These are phyloP conservation scores for Carettochelys insculpta DNA, from an alignment of 2,113 vertebrate species.

Conservation along the genomic window DNA sequence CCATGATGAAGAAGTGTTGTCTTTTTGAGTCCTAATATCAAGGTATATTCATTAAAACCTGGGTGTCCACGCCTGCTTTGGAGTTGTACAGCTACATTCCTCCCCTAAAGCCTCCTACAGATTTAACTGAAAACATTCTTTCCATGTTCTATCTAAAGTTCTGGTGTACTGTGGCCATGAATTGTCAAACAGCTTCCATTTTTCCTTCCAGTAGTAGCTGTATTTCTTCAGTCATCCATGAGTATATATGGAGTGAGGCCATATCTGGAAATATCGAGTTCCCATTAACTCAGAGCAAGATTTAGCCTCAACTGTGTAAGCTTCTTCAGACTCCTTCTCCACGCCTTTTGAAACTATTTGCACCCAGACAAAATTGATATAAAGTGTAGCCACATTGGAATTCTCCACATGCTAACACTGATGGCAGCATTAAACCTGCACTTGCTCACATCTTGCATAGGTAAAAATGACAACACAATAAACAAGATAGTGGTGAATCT, in stretches of 20 bases:
- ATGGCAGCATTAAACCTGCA: neutral
- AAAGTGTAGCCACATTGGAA: neutral
- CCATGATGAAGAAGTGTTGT: accelerated
- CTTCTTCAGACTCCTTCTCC: neutral
- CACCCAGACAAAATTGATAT: neutral
- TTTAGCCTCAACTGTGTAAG: neutral
- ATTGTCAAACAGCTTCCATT: neutral
- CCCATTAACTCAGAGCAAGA: neutral
- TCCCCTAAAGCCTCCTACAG: neutral
- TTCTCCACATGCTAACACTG: neutral
- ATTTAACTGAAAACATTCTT: neutral
- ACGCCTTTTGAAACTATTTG: neutral
- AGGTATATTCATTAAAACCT: neutral
- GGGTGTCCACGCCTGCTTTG: neutral
- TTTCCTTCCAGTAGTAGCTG: neutral
- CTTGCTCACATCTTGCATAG: neutral
- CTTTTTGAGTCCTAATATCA: neutral
- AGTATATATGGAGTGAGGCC: neutral
- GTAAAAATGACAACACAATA: neutral
- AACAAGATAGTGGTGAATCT: neutral
- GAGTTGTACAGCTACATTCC: neutral
- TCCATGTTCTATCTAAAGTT: no score
- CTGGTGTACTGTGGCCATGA: neutral
- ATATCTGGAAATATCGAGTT: no score
- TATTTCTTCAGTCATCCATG: neutral